Conservation (phyloP, 1,140 invertebrate species). For the Papilio polyxenes region DNA sequence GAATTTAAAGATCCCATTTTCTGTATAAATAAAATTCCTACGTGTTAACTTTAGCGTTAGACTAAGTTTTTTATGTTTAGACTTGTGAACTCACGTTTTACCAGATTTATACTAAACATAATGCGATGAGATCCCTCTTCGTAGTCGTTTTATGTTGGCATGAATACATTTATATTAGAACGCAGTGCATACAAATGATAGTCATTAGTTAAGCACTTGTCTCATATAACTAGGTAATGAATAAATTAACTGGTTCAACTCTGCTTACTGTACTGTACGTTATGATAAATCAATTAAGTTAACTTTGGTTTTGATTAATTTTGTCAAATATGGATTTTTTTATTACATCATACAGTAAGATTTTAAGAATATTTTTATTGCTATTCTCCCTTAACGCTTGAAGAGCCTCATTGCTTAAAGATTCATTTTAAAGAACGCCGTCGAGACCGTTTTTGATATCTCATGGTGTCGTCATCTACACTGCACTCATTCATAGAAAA, state of each 20-base stretch:
- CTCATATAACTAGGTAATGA: conserved; percentile 7
- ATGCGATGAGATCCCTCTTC: conserved; percentile 1
- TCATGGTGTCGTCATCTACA: not conserved
- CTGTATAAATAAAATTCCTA: not conserved
- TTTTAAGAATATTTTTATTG: no score
- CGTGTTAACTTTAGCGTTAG: not conserved
- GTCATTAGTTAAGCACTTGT: conserved; percentile 6
- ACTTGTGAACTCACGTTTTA: not conserved
- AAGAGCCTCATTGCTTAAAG: not conserved
- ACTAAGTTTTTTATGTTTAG: not conserved
- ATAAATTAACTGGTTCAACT: not conserved
- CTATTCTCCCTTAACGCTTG: not conserved
- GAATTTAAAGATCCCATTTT: no score
- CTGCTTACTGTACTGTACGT: not conserved
- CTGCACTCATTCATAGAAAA: not conserved
- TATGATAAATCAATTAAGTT: not conserved
- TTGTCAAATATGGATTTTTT: not conserved
- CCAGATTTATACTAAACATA: not conserved
- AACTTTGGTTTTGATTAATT: not conserved
- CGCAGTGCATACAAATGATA: not conserved
- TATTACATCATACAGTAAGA: not conserved
- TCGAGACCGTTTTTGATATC: no score
- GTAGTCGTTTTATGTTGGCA: not conserved
- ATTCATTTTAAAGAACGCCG: no score
- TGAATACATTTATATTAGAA: not conserved